phyloP scores from a whole-genome alignment of 2,797 vertebrate genomes.

The Rhinophrynus dorsalis region DNA sequence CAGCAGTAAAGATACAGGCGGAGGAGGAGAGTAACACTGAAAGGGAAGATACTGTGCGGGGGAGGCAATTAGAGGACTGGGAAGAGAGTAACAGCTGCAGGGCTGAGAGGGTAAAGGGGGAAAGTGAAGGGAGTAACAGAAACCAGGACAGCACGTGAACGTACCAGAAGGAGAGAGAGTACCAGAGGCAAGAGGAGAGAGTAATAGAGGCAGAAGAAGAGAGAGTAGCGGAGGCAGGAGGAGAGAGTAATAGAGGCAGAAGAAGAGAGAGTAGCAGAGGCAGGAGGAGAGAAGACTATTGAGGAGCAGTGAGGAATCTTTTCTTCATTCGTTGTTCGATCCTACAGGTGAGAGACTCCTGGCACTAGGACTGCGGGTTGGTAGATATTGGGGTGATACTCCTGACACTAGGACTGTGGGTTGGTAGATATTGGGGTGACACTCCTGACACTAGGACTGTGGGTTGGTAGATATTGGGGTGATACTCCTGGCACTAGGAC shows the following conservation, averaged over 20 bases:
- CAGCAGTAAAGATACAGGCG: no score
- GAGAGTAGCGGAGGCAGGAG: neutral
- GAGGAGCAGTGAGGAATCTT: neutral
- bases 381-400: no score
- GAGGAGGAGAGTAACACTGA: no score
- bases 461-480: no score
- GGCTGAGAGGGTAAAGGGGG: neutral
- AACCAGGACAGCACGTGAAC: neutral
- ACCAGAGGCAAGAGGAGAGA: neutral
- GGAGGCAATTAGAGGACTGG: neutral
- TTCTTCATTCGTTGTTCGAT: neutral
- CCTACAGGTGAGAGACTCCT: conserved; percentile 14
- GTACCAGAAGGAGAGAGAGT: neutral
- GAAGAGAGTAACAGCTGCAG: neutral
- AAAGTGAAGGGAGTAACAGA: neutral
- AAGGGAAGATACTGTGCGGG: no score
- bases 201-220: neutral
- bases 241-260: neutral
- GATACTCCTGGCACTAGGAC: no score
- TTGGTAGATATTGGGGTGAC: no score
- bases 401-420: no score
- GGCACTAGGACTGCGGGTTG: no score
- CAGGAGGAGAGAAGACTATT: neutral
- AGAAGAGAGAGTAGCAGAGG: neutral
- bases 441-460: no score